phyloP scores from a whole-genome alignment of 1,140 invertebrate genomes.

The Pachypeltis micranthus region DNA sequence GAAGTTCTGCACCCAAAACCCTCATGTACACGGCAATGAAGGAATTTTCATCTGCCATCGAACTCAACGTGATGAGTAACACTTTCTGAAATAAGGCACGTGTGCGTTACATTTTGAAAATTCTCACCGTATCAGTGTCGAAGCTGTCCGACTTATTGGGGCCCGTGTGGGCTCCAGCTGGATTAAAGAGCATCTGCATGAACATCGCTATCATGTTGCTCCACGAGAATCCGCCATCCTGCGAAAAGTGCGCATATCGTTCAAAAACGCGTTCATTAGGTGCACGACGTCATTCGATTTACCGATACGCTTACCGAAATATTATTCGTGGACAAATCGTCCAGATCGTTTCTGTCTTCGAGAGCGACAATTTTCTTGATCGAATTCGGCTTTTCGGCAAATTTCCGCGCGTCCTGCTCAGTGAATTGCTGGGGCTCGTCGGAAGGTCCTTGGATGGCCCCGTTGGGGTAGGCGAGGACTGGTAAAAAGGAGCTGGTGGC shows the following conservation, averaged over 20 bases:
- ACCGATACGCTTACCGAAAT: slow-evolving; percentile 50
- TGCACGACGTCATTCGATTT: not conserved
- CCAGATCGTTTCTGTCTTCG: slow-evolving; percentile 54
- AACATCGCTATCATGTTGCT: slow-evolving; percentile 70
- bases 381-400: slow-evolving; percentile 73
- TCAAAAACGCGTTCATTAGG: not conserved
- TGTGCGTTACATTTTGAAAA: not conserved
- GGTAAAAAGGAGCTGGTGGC: slow-evolving; percentile 22
- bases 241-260: not conserved
- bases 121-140: slow-evolving; percentile 37
- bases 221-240: slow-evolving; percentile 64
- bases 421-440: slow-evolving; percentile 10
- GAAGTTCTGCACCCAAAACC: too few relatives aligned
- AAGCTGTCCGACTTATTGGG: slow-evolving; percentile 71
- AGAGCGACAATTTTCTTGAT: slow-evolving; percentile 66
- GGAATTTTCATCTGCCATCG: too few relatives aligned
- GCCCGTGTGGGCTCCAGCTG: slow-evolving; percentile 42
- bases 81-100: too few relatives aligned
- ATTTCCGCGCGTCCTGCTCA: slow-evolving; percentile 50
- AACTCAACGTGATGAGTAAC: too few relatives aligned
- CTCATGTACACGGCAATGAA: too few relatives aligned
- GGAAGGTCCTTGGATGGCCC: slow-evolving; percentile 10
- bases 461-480: slow-evolving; percentile 26
- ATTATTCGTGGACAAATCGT: slow-evolving; percentile 64
- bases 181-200: slow-evolving; percentile 72